Evolutionary conservation across 2,113 vertebrate species (phyloP).

Genomic region (Aleadryas rufinucha): DNA sequence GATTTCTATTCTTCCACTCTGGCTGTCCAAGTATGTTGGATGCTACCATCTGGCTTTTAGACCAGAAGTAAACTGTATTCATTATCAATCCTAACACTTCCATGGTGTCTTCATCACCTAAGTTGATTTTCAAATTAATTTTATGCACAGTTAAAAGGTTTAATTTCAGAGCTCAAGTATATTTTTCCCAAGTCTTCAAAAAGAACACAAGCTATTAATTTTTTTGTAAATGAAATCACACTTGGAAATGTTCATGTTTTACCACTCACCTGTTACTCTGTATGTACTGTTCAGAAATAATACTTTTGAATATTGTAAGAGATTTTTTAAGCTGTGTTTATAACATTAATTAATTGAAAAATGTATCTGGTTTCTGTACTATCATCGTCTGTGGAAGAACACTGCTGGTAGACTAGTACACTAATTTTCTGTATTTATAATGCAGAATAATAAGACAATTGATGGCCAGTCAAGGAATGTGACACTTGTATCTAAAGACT

Average conservation of each 20-base stretch:
- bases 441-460: conserved; percentile 70
- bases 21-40: not conserved
- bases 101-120: not conserved
- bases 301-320: not conserved
- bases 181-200: not conserved
- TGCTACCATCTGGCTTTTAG: not conserved
- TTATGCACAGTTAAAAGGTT: not conserved
- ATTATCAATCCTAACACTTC: not conserved
- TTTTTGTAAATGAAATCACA: not conserved
- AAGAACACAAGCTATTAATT: not conserved
- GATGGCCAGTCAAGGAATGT: conserved; percentile 63
- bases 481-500: conserved; percentile 77
- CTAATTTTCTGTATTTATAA: not conserved
- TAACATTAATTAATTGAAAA: not conserved
- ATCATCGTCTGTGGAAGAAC: not conserved
- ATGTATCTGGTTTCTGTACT: not conserved
- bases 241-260: not conserved
- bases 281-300: not conserved
- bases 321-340: not conserved
- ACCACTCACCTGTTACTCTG: not conserved
- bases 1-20: not conserved
- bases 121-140: not conserved
- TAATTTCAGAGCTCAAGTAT: not conserved
- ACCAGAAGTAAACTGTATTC: not conserved
- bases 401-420: not conserved